Conservation (phyloP, 2,113 vertebrate genomes). For the Polypterus senegalus region DNA sequence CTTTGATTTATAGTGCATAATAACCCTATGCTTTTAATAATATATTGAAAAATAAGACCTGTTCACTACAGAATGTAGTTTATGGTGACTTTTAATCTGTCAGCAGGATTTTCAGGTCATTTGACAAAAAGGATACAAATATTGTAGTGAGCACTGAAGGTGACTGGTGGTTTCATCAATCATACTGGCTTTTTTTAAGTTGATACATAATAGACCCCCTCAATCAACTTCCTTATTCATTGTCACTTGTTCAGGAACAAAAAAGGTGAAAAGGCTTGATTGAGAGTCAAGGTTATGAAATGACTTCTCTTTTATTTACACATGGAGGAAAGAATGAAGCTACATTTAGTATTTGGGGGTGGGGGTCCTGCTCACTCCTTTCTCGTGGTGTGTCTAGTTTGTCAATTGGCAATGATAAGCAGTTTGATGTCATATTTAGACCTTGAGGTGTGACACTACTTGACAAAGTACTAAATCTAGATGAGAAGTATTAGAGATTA, state of each 20-base stretch:
- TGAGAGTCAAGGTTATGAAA: slow-evolving; percentile 86
- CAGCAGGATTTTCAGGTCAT: slow-evolving; percentile 98
- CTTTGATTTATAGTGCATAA: no score
- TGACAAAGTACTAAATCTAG: slow-evolving; percentile 53
- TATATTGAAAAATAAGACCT: slow-evolving; percentile 26
- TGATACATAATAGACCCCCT: slow-evolving; percentile 98
- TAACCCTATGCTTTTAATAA: no score
- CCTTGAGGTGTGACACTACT: slow-evolving; percentile 51
- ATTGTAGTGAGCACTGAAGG: slow-evolving; percentile 89
- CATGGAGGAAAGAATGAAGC: slow-evolving; percentile 39
- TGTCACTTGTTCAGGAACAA: slow-evolving; percentile 74
- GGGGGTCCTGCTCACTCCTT: slow-evolving; percentile 17
- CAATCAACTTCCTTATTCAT: slow-evolving; percentile 90
- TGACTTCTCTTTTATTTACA: slow-evolving; percentile 81
- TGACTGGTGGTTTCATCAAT: slow-evolving; percentile 97
- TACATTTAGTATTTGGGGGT: slow-evolving; percentile 25
- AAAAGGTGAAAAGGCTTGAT: slow-evolving; percentile 46
- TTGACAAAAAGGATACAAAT: slow-evolving; percentile 94
- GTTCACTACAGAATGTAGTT: slow-evolving; percentile 40
- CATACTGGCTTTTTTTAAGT: slow-evolving; percentile 96
- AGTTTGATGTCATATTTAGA: slow-evolving; percentile 48
- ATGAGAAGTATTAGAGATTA: slow-evolving; percentile 58
- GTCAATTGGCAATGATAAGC: slow-evolving; percentile 69
- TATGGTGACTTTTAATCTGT: slow-evolving; percentile 81
- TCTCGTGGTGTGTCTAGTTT: slow-evolving; percentile 52